These are phyloP conservation scores for Desmophyllum pertusum DNA, from an alignment of 92 coral and sea anemone genomes.

Conservation along the genomic window DNA sequence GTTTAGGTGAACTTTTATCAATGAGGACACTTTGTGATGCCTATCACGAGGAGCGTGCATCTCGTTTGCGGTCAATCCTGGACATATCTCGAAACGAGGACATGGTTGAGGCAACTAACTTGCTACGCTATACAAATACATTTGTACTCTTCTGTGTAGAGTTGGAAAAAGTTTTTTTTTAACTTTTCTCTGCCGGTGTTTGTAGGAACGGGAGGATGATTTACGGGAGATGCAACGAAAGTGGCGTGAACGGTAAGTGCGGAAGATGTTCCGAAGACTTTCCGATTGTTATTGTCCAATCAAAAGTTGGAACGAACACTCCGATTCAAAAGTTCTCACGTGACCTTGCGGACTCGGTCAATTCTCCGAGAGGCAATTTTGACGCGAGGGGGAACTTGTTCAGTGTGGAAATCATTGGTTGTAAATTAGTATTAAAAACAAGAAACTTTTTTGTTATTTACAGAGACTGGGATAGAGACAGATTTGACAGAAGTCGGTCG, in stretches of 20 bases:
- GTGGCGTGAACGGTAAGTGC: constrained; percentile 85
- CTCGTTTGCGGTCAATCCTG: no score
- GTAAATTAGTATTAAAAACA: neutral
- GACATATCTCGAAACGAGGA: no score
- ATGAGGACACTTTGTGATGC: no score
- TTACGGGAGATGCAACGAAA: constrained; percentile 88
- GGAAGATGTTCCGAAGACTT: neutral
- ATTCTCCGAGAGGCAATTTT: neutral
- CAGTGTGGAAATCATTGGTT: neutral
- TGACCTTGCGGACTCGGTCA: neutral
- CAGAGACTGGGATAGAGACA: constrained; percentile 41
- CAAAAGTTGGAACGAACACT: neutral
- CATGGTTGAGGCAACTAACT: no score
- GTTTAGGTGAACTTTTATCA: no score
- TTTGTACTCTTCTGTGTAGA: neutral
- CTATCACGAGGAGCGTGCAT: no score
- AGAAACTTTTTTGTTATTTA: neutral
- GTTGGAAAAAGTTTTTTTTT: neutral
- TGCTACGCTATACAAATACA: neutral
- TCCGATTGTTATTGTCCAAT: neutral
- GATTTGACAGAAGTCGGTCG: constrained; percentile 46
- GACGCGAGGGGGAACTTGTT: neutral
- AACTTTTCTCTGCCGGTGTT: neutral
- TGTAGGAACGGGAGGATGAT: constrained; percentile 90
- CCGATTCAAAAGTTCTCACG: neutral